A percentile compares a stretch with the other conserved stretches of the same genome.
These are phyloP conservation scores for Scelioninae gen. 1 DNA, from an alignment of 2,888 invertebrate species.

Conservation along the genomic window DNA sequence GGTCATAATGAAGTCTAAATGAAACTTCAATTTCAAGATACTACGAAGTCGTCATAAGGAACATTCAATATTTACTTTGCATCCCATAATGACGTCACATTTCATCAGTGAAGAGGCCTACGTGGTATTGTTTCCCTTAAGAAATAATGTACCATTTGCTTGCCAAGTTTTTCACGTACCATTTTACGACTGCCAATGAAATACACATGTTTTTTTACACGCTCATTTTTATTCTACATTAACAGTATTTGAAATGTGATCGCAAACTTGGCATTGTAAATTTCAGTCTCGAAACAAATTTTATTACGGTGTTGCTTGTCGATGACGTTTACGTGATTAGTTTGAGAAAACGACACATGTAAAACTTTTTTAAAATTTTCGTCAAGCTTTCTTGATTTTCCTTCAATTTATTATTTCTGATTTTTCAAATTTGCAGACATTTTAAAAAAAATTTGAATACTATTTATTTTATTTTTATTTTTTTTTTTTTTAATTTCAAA, in stretches of 20 bases:
- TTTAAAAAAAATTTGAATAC: too few species aligned
- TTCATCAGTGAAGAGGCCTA: slow-evolving; percentile 68
- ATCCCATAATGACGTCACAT: slow-evolving; percentile 68
- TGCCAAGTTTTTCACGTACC: slow-evolving; percentile 67
- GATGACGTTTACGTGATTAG: not conserved
- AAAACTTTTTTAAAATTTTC: too few species aligned
- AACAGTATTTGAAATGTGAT: slow-evolving; percentile 3
- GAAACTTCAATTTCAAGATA: too few species aligned
- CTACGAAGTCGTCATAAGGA: slow-evolving; percentile 19
- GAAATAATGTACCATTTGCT: slow-evolving; percentile 75
- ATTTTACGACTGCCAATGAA: slow-evolving; percentile 49
- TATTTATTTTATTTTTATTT: too few species aligned
- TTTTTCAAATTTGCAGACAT: too few species aligned
- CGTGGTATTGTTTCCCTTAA: slow-evolving; percentile 73
- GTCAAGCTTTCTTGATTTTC: too few species aligned
- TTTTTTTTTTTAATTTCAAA: too few species aligned
- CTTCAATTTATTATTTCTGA: too few species aligned
- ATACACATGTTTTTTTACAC: slow-evolving; percentile 16
- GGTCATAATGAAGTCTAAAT: too few species aligned
- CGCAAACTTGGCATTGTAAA: slow-evolving; percentile 15
- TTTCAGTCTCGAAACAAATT: not conserved
- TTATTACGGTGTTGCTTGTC: not conserved
- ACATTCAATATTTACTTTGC: slow-evolving; percentile 51
- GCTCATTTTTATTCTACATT: slow-evolving; percentile 11
- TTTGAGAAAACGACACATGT: not conserved